A percentile compares a stretch with the other conserved stretches of the same genome.
phyloP scores from a whole-genome alignment of 2,888 invertebrate genomes.

The Drosophila pseudotalamancana region DNA sequence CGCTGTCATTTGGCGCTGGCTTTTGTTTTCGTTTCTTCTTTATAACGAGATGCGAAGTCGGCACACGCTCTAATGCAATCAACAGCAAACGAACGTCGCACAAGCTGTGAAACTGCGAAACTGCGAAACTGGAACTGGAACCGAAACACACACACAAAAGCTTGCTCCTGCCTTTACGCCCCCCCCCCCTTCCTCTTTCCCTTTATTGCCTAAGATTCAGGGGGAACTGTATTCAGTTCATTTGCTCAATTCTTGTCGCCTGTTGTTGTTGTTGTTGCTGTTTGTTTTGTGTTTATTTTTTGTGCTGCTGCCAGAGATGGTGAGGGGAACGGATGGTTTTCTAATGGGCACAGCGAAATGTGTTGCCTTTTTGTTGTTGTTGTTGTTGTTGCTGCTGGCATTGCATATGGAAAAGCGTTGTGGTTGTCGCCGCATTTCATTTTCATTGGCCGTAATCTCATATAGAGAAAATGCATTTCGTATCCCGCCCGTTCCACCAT shows the following conservation, averaged over 20 bases:
- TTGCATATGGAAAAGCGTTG: constrained; percentile 50
- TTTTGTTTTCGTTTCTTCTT: constrained; percentile 72
- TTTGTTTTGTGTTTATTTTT: constrained; percentile 3
- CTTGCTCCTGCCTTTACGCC: constrained; percentile 10
- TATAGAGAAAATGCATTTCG: constrained; percentile 46
- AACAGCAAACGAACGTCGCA: constrained; percentile 61
- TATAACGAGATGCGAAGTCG: constrained; percentile 71
- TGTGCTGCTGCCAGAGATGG: constrained; percentile 10
- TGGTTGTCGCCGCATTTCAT: constrained; percentile 50
- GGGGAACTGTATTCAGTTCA: constrained; percentile 51
- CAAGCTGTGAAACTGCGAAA: constrained; percentile 59
- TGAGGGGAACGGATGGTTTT: not conserved
- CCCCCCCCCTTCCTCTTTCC: not conserved
- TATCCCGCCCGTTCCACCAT: constrained; percentile 15
- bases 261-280: constrained; percentile 12
- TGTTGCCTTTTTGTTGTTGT: constrained; percentile 30
- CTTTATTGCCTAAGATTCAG: not conserved
- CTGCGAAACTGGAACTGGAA: constrained; percentile 66
- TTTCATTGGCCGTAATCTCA: constrained; percentile 53
- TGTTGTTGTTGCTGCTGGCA: constrained; percentile 12
- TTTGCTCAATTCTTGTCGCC: constrained; percentile 55
- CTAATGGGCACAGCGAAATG: constrained; percentile 60
- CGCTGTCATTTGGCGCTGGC: constrained; percentile 52
- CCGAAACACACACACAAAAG: constrained; percentile 15
- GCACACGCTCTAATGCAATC: constrained; percentile 80